phyloP scores from a whole-genome alignment of 2,888 invertebrate species.

The Thecophora atra region DNA sequence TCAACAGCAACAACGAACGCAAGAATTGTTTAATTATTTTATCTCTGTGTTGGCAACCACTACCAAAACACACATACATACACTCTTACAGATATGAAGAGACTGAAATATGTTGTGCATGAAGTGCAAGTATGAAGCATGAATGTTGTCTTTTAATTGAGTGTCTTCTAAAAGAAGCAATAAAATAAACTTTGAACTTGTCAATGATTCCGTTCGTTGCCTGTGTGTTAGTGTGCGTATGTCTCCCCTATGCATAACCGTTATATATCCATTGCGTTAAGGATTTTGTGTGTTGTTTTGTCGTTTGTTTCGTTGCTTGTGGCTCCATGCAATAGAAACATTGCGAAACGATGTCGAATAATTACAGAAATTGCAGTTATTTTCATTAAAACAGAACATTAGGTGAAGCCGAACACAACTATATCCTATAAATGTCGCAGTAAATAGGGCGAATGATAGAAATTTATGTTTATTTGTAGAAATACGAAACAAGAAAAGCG shows the following conservation, averaged over 20 bases:
- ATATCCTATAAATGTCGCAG: neutral
- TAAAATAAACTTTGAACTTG: neutral
- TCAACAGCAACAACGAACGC: too few species aligned
- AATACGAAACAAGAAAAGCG: too few species aligned
- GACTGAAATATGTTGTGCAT: slow-evolving; percentile 5
- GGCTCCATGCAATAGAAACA: slow-evolving; percentile 22
- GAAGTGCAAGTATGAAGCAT: neutral
- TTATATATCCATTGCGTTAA: too few species aligned
- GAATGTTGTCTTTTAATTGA: neutral
- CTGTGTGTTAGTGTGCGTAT: neutral
- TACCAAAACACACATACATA: neutral
- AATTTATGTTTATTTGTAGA: too few species aligned
- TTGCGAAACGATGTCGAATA: slow-evolving; percentile 3
- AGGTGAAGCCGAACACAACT: neutral
- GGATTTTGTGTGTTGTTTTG: neutral
- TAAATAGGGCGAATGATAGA: too few species aligned
- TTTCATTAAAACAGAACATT: slow-evolving; percentile 12
- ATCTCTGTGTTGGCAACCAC: too few species aligned
- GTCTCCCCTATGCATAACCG: too few species aligned
- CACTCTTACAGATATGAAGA: slow-evolving; percentile 9
- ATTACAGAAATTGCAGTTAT: slow-evolving; percentile 2
- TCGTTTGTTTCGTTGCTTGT: slow-evolving; percentile 3
- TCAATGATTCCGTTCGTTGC: neutral
- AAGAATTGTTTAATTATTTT: too few species aligned
- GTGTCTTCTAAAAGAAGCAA: neutral